Base-by-base conservation (phyloP, 2,888 invertebrate genomes). In the Hedychridium roseum region DNA sequence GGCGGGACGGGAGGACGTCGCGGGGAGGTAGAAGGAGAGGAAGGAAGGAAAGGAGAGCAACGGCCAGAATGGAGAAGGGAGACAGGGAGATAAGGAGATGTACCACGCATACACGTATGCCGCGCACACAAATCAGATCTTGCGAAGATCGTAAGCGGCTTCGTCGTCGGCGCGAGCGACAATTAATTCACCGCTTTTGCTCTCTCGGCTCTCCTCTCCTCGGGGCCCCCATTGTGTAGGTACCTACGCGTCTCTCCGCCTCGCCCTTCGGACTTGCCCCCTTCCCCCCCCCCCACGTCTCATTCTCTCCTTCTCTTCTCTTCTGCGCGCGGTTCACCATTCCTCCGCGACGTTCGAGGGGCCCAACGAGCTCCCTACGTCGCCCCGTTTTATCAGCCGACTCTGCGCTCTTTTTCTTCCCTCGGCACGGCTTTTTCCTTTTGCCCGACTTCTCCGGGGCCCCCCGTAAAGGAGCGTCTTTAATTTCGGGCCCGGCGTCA, bases 131-230 rank as follows among this genome's bases (percentile, higher is more conserved):
- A 72, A 72, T 72, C 72, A 68, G 69, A 54, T 57, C 62, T 51
- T n/a, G n/a, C n/a, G n/a, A n/a, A n/a, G n/a, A n/a, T n/a, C 49
- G 48, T 49, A 38, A 51, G 63, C 54, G 61, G 61, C 61, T 61
- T 63, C 66, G 60, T 59, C 65, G 65, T 66, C 71, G 64, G 71
- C 68, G 72, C 73, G 69, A 74, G 73, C 72, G 72, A 71, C 71
- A 73, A 72, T 73, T 73, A 72, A 73, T 73, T 73, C 74, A 71
- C 74, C 73, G 71, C 67, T 69, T 70, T 67, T 70, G 66, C 71
- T 66, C 69, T 61, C 54, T 53, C 57, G 51, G 46, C 45, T 50
- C 35, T 41, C 50, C 54, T 42, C n/a, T 41, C 40, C 42, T 30
- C 12, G 30, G 37, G 44, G 43, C 27, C 27, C 41, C 55, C 50